phyloP scores from a whole-genome alignment of 1,140 invertebrate genomes.

The Drosophila setifemur region DNA sequence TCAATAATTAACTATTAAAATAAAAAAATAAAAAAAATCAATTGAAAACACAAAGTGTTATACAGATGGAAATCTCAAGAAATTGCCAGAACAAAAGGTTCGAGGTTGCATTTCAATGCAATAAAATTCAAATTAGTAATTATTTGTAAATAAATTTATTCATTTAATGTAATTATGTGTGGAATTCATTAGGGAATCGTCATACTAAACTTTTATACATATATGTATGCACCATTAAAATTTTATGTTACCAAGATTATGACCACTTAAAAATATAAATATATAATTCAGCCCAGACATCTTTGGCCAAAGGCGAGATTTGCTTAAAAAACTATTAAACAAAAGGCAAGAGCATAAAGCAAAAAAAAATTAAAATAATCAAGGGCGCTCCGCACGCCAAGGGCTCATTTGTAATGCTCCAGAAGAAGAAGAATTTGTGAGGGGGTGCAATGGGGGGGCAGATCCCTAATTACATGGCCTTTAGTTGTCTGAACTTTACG shows the following conservation, averaged over 20 bases:
- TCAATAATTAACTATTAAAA: conserved; percentile 43
- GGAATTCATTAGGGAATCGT: background rate
- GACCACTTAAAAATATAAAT: background rate
- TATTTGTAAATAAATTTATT: background rate
- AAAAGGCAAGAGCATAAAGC: conserved; percentile 16
- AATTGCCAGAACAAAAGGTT: background rate
- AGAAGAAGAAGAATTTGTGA: conserved; percentile 41
- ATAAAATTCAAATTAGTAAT: background rate
- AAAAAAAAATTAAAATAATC: conserved; percentile 59
- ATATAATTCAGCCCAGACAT: conserved; percentile 1
- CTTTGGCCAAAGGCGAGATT: conserved; percentile 16
- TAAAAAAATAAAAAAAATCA: conserved; percentile 12
- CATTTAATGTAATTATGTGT: background rate
- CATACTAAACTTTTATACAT: background rate
- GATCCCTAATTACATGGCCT: conserved; percentile 57
- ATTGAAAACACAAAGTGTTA: conserved; percentile 2
- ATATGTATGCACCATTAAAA: conserved; percentile 13
- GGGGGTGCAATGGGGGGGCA: background rate
- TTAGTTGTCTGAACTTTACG: conserved; percentile 30
- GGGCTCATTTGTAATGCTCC: conserved; percentile 74
- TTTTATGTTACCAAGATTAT: background rate
- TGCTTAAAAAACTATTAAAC: conserved; percentile 76
- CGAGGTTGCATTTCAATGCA: no score
- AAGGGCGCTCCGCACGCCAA: conserved; percentile 62
- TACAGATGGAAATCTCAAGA: conserved; percentile 21